phyloP scores from a whole-genome alignment of 1,140 invertebrate species.

The Tachypleus tridentatus region DNA sequence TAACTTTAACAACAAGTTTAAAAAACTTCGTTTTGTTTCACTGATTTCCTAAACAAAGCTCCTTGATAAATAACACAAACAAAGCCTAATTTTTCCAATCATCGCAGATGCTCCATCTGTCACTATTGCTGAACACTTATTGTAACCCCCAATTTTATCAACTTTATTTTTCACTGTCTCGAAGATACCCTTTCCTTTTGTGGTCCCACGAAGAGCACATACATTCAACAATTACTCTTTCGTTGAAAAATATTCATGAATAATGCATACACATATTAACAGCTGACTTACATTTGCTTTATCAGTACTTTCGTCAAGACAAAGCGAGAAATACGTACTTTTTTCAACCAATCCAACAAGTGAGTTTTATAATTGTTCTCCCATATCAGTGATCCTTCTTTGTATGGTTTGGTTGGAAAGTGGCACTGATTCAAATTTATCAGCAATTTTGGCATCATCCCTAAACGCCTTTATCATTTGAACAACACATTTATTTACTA shows the following conservation, averaged over 20 bases:
- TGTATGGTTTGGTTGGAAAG: constrained; percentile 2
- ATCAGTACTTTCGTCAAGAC: constrained; percentile 5
- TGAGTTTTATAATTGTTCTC: constrained; percentile 1
- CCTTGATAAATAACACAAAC: background rate
- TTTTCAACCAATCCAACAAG: constrained; percentile 4
- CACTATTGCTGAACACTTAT: no score
- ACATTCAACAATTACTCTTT: constrained; percentile 3
- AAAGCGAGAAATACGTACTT: constrained; percentile 6
- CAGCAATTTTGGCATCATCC: background rate
- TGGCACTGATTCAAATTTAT: constrained; percentile 6
- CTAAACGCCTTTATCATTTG: constrained; percentile 1
- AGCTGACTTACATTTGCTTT: constrained; percentile 5
- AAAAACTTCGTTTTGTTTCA: no score
- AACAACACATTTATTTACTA: constrained; percentile 4
- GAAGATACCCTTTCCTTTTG: no score
- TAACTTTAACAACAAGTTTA: constrained; percentile 6
- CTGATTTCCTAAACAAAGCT: no score
- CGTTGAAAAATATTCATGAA: background rate
- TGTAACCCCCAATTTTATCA: background rate
- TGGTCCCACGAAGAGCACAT: background rate
- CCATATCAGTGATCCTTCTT: background rate
- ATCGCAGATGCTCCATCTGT: constrained; percentile 5
- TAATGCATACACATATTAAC: constrained; percentile 3
- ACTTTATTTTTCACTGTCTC: constrained; percentile 4
- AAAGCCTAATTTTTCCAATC: constrained; percentile 4